These are phyloP conservation scores for Cybosia mesomella DNA, from an alignment of 2,888 invertebrate genomes.

Conservation along the genomic window DNA sequence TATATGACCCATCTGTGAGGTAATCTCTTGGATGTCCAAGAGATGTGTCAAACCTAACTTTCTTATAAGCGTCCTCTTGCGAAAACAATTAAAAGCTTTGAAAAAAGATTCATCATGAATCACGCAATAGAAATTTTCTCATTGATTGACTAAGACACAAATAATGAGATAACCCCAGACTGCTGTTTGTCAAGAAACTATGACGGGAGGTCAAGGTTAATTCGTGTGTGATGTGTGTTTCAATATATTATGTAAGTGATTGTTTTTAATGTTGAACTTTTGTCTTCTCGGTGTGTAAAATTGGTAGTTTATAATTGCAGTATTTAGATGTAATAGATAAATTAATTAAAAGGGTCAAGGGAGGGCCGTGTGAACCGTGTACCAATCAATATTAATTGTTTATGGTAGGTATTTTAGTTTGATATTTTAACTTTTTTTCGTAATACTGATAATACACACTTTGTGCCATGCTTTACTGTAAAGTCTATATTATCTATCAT, in stretches of 20 bases:
- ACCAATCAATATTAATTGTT: slow-evolving; percentile 12
- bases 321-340: slow-evolving; percentile 10
- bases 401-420: background rate
- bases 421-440: background rate
- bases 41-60: no score
- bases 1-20: no score
- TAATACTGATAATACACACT: no score
- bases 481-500: no score
- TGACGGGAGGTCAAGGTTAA: background rate
- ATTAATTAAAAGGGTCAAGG: slow-evolving; percentile 28
- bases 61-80: no score
- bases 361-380: slow-evolving; percentile 33
- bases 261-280: slow-evolving; percentile 6
- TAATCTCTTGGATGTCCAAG: no score
- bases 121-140: background rate
- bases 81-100: background rate
- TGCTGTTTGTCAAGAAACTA: background rate
- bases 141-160: no score
- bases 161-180: background rate
- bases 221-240: background rate
- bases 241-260: background rate
- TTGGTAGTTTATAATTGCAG: slow-evolving; percentile 13
- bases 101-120: background rate
- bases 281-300: background rate
- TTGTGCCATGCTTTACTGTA: background rate